Base-by-base conservation (phyloP, 2,797 vertebrate species). In the Sebastolobus alascanus region DNA sequence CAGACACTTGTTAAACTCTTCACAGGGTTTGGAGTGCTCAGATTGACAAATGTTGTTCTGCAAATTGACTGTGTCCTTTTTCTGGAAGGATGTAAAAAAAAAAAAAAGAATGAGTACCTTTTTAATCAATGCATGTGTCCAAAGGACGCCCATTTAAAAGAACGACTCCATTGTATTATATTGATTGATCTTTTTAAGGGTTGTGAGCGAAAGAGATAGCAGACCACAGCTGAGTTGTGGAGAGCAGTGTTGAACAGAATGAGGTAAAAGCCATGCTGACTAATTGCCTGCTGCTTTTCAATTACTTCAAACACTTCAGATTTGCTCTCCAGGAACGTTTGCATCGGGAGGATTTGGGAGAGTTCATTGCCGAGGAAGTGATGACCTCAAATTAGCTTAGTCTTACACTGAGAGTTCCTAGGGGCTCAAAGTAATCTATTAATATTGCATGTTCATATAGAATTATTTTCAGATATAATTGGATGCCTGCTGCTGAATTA, bases 381-480 rank as follows among this genome's bases (percentile, higher is more conserved):
- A 81, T 87, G 87, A 93, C 87, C 87, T 87, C 74, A 76, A 88
- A 85, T 87, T 29, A 74, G 75, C 69, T 75, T 85, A 77, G 76
- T 84, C 77, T 78, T 84, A 76, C 56, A 46, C 65, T 25, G 18
- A 83, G 55, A 87, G 79, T 63, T 88, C 87, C 83, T 76, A 12
- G 6, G 67, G 75, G 65, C 68, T 35, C 84, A 87, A 85, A 88
- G 84, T 89, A 77, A 91, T 92, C 79, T 80, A 90, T 94, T 91
- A 92, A 94, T 93, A 93, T 92, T 94, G 80, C 83, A 93, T 89
- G 85, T 84, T 89, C 82, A 81, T 89, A 87, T 91, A 85, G 87
- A 92, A 94, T 92, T 86, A 87, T 93, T 87, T 89, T 92, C 82
- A 80, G 90, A 91, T 92, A 93, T 92, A 92, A 93, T 92, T 92